Evolutionary conservation across 2,888 invertebrate species (phyloP).

Genomic region (Luffia ferchaultella): DNA sequence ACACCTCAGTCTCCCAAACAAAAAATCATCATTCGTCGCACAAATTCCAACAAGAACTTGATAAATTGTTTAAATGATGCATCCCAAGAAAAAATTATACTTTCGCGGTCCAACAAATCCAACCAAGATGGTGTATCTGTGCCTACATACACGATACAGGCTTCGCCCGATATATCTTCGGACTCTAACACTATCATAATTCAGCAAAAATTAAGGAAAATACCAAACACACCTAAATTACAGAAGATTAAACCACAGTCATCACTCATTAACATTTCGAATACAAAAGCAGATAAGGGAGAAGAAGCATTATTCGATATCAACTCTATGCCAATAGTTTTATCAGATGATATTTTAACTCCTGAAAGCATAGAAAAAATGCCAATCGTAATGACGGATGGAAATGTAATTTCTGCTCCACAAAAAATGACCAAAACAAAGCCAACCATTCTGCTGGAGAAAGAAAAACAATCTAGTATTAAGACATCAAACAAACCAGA

Average conservation of each 20-base stretch:
- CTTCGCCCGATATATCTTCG: slow-evolving; percentile 32
- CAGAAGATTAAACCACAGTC: slow-evolving; percentile 24
- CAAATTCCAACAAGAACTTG: slow-evolving; percentile 35
- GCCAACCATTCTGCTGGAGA: slow-evolving; percentile 29
- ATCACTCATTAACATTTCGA: slow-evolving; percentile 29
- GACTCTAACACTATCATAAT: slow-evolving; percentile 46
- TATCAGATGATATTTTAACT: slow-evolving; percentile 74
- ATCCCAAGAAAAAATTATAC: slow-evolving; percentile 47
- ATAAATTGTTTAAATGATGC: slow-evolving; percentile 40
- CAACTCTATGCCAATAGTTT: slow-evolving; percentile 78
- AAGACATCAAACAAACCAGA: slow-evolving; percentile 27
- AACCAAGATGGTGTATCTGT: slow-evolving; percentile 39
- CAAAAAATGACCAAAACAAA: slow-evolving; percentile 38
- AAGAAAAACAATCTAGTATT: slow-evolving; percentile 32
- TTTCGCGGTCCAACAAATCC: slow-evolving; percentile 38
- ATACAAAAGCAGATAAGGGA: slow-evolving; percentile 12
- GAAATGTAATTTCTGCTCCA: slow-evolving; percentile 39
- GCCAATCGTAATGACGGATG: slow-evolving; percentile 68
- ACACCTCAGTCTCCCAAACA: slow-evolving; percentile 43
- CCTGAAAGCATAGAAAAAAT: slow-evolving; percentile 74
- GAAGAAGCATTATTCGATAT: slow-evolving; percentile 72
- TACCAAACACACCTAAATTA: slow-evolving; percentile 15
- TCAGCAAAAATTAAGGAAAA: slow-evolving; percentile 46
- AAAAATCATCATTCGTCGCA: slow-evolving; percentile 53
- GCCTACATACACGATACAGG: slow-evolving; percentile 53